These are phyloP conservation scores for Siphlonurus alternatus DNA, from an alignment of 2,888 invertebrate genomes.

Conservation along the genomic window DNA sequence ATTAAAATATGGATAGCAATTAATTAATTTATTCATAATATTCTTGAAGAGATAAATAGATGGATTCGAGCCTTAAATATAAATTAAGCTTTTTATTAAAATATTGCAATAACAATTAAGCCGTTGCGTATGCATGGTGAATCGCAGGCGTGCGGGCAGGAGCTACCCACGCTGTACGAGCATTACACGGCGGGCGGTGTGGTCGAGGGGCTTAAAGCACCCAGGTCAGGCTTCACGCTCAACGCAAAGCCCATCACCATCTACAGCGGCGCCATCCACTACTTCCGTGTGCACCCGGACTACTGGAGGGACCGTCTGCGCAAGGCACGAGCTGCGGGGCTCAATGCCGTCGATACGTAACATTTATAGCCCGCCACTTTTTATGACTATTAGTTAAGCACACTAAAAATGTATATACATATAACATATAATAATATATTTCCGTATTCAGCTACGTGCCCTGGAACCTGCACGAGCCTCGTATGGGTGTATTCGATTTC, in stretches of 20 bases:
- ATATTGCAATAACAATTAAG: too few species aligned
- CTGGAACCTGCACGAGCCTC: conserved; percentile 29
- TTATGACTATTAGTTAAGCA: background rate
- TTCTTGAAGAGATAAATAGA: too few species aligned
- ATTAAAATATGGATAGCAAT: too few species aligned
- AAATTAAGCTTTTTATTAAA: too few species aligned
- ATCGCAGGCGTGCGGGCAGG: conserved; percentile 6
- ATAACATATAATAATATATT: too few species aligned
- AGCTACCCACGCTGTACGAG: conserved; percentile 26
- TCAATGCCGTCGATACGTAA: conserved; percentile 34
- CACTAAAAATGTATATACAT: background rate
- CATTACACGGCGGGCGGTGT: conserved; percentile 27
- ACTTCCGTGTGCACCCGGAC: conserved; percentile 30
- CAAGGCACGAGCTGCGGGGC: conserved; percentile 32
- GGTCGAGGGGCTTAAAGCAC: conserved; percentile 19
- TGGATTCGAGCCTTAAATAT: too few species aligned
- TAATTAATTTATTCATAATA: too few species aligned
- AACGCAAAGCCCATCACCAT: conserved; percentile 28
- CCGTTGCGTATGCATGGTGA: too few species aligned
- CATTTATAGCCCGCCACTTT: conserved; percentile 14
- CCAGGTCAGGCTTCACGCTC: conserved; percentile 24
- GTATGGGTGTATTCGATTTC: conserved; percentile 24
- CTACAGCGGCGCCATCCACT: conserved; percentile 35
- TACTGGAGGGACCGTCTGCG: conserved; percentile 33
- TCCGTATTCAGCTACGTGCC: conserved; percentile 21